Percentiles rank a stretch among this genome's conserved stretches.
These are phyloP conservation scores for Pica pica DNA, from an alignment of 2,113 vertebrate genomes.

Conservation along the genomic window DNA sequence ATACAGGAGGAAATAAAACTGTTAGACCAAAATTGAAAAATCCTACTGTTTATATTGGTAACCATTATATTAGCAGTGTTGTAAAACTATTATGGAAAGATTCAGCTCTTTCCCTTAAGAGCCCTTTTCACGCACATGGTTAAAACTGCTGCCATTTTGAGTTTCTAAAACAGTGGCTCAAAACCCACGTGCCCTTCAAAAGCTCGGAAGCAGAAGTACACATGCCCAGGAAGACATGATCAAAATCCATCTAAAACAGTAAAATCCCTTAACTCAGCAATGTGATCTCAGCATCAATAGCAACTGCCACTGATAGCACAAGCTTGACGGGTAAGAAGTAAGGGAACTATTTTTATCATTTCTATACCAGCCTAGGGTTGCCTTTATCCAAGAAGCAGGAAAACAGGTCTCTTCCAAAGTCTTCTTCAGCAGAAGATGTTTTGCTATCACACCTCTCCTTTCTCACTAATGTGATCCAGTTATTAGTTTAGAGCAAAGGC, in stretches of 20 bases:
- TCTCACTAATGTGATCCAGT: background rate
- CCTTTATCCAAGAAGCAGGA: background rate
- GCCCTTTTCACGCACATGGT: background rate
- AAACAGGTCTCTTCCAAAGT: background rate
- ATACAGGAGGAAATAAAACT: background rate
- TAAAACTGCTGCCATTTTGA: background rate
- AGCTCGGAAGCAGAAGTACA: background rate
- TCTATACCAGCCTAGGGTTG: background rate
- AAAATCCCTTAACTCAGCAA: background rate
- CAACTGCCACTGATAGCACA: background rate
- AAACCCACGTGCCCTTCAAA: background rate
- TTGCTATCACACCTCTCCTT: background rate
- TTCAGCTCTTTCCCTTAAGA: background rate
- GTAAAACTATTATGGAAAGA: background rate
- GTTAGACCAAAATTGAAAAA: background rate
- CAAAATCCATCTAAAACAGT: background rate
- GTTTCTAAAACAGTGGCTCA: background rate
- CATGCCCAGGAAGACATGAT: background rate
- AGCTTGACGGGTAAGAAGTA: background rate
- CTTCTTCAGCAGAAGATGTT: background rate
- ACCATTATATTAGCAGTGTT: background rate
- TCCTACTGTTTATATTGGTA: background rate
- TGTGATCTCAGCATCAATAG: background rate
- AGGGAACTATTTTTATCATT: background rate
- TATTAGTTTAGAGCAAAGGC: background rate